A percentile compares a stretch with the other conserved stretches of the same genome.
These are phyloP conservation scores for Sminthopsis crassicaudata DNA, from an alignment of 2,113 vertebrate genomes.

Conservation along the genomic window DNA sequence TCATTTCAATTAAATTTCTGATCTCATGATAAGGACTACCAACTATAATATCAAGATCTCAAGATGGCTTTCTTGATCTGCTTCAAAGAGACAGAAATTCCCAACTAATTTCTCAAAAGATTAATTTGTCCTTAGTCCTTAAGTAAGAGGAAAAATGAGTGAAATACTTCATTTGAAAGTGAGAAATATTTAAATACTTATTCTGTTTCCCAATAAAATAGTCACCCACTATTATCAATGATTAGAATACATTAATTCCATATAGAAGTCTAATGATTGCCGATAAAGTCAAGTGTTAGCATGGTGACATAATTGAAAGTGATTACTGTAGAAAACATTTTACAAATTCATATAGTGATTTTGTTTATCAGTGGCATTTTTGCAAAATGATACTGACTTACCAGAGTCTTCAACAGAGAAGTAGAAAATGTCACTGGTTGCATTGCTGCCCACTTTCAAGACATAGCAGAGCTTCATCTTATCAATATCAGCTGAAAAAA, in stretches of 20 bases:
- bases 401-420: constrained; percentile 90
- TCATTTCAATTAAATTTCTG: neutral
- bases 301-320: neutral
- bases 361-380: neutral
- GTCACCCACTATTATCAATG: neutral
- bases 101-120: neutral
- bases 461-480: constrained; percentile 90
- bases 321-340: neutral
- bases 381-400: constrained; percentile 76
- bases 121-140: neutral
- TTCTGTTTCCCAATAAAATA: neutral
- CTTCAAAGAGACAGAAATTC: neutral
- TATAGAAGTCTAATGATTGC: neutral
- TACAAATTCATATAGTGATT: neutral
- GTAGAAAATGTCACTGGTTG: constrained; percentile 90
- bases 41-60: neutral
- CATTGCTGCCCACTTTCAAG: constrained; percentile 86
- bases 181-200: neutral
- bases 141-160: neutral
- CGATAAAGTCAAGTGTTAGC: constrained; percentile 2
- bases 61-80: neutral
- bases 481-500: constrained; percentile 88
- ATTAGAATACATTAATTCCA: neutral
- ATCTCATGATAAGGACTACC: neutral
- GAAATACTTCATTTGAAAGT: neutral